Base-by-base conservation (phyloP, 1,140 invertebrate genomes). In the Neodiprion pinetum region DNA sequence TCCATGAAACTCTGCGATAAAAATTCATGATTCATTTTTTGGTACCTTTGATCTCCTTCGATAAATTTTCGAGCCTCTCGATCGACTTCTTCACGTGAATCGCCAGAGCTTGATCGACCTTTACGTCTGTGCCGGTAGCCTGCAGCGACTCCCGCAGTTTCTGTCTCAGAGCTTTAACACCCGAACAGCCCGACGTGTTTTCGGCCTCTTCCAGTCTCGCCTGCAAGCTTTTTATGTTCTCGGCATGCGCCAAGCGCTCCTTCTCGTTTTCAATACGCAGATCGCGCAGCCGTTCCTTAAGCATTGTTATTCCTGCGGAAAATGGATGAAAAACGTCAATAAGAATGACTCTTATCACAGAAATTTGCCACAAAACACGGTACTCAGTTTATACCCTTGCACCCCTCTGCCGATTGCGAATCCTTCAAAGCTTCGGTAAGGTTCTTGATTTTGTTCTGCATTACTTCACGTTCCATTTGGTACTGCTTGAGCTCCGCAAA, bases 21-120 rank as follows among this genome's bases (percentile, higher is more conserved):
- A 5, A 5, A 40, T 40, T 40, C 28, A 3, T 5, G 28, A 40
- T 40, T 14, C 14, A 28, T 14, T 67, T 48, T 71, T n/a, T 8
- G 53, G 48, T 77, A 81, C 80, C 79, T 81, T 80, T 73, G 61
- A 82, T 48, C 7, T n/a, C 53, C 28, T 40, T 49, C 17, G 69
- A 74, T 71, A 82, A 74, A 23, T 72, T 68, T 50, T 76, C 23
- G 21, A 79, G 76, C 72, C 71, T 79, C 12, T 72, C 14, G 65
- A 81, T 81, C 14, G 74, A 81, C 48, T 65, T 73, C 71, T 49
- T 77, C 2, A 82, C 49, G 11, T 80, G 70, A 17, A 9, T 77
- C 49, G 76, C 72, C 14, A 82, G 61, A 0, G 72, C 77, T 17
- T 50, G 53, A 73, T 81, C 78, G n/a, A 82, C 79, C 50, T 76